A percentile compares a stretch with the other conserved stretches of the same genome.
Conservation (phyloP, 53 echinoderm and acorn worm genomes). For the Stichopus horrens region DNA sequence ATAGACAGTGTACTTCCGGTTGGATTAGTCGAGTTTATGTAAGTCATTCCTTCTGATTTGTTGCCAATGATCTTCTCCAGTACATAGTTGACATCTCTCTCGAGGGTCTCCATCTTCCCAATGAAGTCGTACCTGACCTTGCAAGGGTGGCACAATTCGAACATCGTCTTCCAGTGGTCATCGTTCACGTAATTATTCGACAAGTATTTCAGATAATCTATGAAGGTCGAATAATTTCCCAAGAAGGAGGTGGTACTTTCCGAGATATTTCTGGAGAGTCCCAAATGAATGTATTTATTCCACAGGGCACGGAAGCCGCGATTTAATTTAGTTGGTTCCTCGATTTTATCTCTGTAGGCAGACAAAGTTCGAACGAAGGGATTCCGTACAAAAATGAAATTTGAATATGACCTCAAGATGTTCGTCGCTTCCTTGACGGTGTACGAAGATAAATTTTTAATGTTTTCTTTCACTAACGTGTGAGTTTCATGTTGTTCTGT, state of each 20-base stretch:
- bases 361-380: slow-evolving; percentile 62
- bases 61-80: slow-evolving; percentile 23
- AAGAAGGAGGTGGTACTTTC: slow-evolving; percentile 32
- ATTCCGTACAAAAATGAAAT: slow-evolving; percentile 58
- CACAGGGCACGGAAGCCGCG: slow-evolving; percentile 46
- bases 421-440: slow-evolving; percentile 44
- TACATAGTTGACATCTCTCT: slow-evolving; percentile 53
- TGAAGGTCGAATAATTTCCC: slow-evolving; percentile 53
- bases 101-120: slow-evolving; percentile 57
- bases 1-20: slow-evolving; percentile 56
- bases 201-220: slow-evolving; percentile 53
- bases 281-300: slow-evolving; percentile 42
- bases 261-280: neutral
- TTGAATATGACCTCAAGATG: slow-evolving; percentile 50
- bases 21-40: slow-evolving; percentile 57
- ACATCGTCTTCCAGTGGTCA: slow-evolving; percentile 64
- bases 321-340: slow-evolving; percentile 42
- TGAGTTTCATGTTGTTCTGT: slow-evolving; percentile 50
- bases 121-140: slow-evolving; percentile 53
- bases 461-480: slow-evolving; percentile 6
- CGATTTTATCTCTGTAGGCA: slow-evolving; percentile 62
- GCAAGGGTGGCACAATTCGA: slow-evolving; percentile 60
- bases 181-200: slow-evolving; percentile 53
- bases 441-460: slow-evolving; percentile 49
- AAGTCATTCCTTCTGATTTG: slow-evolving; percentile 11